phyloP scores from a whole-genome alignment of 2,888 invertebrate genomes.

The Agonum fuliginosum region DNA sequence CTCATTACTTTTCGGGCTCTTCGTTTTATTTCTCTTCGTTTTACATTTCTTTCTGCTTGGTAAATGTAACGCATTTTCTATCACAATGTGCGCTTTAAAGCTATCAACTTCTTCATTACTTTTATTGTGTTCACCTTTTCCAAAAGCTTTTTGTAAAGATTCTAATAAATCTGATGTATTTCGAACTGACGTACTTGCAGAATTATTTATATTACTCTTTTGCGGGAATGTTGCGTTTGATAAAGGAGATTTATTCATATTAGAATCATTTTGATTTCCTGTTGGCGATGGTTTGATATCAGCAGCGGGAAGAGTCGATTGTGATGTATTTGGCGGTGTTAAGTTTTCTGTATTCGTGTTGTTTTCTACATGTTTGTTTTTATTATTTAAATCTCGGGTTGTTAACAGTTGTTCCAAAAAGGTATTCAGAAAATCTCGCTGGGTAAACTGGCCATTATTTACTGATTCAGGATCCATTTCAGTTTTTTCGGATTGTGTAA shows the following conservation, averaged over 20 bases:
- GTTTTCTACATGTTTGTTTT: constrained; percentile 66
- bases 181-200: constrained; percentile 61
- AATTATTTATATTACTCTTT: constrained; percentile 17
- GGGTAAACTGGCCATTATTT: constrained; percentile 10
- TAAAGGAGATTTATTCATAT: neutral
- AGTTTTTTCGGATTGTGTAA: constrained; percentile 47
- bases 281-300: constrained; percentile 46
- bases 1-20: constrained; percentile 68
- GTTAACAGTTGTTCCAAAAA: constrained; percentile 65
- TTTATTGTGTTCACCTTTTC: constrained; percentile 47
- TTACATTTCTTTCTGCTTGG: constrained; percentile 71
- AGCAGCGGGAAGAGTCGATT: neutral
- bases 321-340: neutral
- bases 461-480: constrained; percentile 50
- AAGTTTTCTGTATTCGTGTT: constrained; percentile 67
- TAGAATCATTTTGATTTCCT: neutral
- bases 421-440: constrained; percentile 62
- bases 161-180: constrained; percentile 70
- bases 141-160: constrained; percentile 70
- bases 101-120: constrained; percentile 29
- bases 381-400: constrained; percentile 56
- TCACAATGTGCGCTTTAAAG: constrained; percentile 74
- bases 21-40: constrained; percentile 68
- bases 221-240: constrained; percentile 33
- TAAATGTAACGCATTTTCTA: constrained; percentile 77